These are phyloP conservation scores for Jordanella pulchra DNA, from an alignment of 2,797 vertebrate species.

Conservation along the genomic window DNA sequence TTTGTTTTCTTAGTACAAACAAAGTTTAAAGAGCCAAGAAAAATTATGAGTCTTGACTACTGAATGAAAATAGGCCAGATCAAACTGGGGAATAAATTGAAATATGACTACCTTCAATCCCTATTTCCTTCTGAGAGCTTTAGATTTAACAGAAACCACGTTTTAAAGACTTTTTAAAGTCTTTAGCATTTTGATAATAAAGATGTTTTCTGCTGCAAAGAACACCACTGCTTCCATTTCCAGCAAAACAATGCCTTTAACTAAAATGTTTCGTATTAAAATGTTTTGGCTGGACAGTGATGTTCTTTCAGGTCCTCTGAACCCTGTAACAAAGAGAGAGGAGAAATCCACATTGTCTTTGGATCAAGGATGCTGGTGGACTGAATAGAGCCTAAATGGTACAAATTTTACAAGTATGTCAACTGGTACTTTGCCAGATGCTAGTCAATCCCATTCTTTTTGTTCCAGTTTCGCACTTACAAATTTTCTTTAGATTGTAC, in stretches of 20 bases:
- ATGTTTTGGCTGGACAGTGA: slow-evolving; percentile 71
- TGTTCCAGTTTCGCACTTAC: slow-evolving; percentile 66
- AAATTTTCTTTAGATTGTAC: slow-evolving; percentile 64
- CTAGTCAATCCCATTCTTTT: slow-evolving; percentile 36
- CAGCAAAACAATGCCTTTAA: slow-evolving; percentile 61
- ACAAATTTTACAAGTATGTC: slow-evolving; percentile 19
- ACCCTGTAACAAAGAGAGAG: slow-evolving; percentile 74
- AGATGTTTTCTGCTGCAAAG: slow-evolving; percentile 66
- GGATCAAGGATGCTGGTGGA: slow-evolving; percentile 39
- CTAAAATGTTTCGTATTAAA: slow-evolving; percentile 51
- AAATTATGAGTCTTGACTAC: slow-evolving; percentile 47
- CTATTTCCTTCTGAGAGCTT: slow-evolving; percentile 58
- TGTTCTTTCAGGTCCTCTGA: slow-evolving; percentile 73
- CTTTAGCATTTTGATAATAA: slow-evolving; percentile 54
- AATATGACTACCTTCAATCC: slow-evolving; percentile 49
- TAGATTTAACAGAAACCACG: slow-evolving; percentile 55
- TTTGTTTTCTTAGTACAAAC: slow-evolving; percentile 63
- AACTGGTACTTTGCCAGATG: slow-evolving; percentile 38
- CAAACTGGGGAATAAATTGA: slow-evolving; percentile 41
- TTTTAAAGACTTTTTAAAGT: slow-evolving; percentile 51
- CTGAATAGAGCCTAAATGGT: slow-evolving; percentile 45
- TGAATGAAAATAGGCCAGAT: slow-evolving; percentile 46
- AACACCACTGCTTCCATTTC: slow-evolving; percentile 76
- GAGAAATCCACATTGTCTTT: slow-evolving; percentile 61
- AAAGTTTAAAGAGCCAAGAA: slow-evolving; percentile 42